Evolutionary conservation across 2,888 invertebrate genomes (phyloP).

Genomic region (Mesoligia furuncula): DNA sequence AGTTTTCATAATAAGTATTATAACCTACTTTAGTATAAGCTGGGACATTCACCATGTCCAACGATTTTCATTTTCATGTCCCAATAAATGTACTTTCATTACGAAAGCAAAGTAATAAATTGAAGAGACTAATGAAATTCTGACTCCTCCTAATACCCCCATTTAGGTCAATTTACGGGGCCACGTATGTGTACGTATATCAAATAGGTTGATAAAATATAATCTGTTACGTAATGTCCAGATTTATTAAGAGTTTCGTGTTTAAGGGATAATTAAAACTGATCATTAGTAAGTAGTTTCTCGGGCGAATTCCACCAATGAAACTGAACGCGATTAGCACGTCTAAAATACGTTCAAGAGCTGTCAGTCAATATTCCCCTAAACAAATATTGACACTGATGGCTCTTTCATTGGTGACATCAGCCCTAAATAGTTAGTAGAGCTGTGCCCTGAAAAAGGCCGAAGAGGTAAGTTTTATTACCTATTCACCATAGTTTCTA

Average conservation of each 20-base stretch:
- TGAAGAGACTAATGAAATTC: conserved; percentile 38
- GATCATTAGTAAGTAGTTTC: background rate
- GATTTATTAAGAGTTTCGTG: background rate
- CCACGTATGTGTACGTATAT: background rate
- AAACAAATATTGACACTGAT: background rate
- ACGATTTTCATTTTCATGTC: conserved; percentile 22
- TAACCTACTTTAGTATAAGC: conserved; percentile 11
- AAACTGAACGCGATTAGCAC: background rate
- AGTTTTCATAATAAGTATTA: background rate
- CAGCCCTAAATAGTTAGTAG: background rate
- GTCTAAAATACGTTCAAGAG: background rate
- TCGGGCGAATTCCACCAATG: background rate
- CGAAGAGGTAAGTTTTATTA: no score
- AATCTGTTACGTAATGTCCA: conserved; percentile 5
- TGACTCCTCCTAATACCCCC: conserved; percentile 23
- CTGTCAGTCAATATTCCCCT: no score
- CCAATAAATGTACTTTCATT: conserved; percentile 31
- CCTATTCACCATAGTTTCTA: background rate
- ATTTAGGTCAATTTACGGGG: conserved; percentile 24
- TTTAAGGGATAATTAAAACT: background rate
- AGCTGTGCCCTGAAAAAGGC: background rate
- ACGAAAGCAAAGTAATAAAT: conserved; percentile 30
- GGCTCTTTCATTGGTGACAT: background rate
- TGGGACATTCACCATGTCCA: conserved; percentile 8
- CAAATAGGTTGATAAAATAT: conserved; percentile 11